Conservation (phyloP, 2,797 vertebrate genomes). For the Falco naumanni region DNA sequence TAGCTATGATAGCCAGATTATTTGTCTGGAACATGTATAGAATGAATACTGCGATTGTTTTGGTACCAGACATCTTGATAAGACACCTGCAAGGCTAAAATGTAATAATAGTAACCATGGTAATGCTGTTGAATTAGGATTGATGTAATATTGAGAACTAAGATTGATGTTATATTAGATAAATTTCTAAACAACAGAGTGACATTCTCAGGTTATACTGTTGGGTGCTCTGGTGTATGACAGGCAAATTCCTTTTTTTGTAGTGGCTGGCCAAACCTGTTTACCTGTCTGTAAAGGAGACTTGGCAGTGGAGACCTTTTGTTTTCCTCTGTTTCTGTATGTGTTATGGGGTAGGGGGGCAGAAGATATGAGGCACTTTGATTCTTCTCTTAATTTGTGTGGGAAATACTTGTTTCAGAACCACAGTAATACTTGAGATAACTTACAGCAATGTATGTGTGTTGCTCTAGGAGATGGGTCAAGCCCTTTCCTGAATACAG, state of each 20-base stretch:
- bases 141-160: background rate
- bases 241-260: background rate
- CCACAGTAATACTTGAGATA: background rate
- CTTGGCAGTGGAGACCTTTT: background rate
- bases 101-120: conserved; percentile 6
- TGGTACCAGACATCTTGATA: background rate
- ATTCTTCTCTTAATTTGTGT: background rate
- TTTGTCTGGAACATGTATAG: background rate
- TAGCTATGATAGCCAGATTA: background rate
- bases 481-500: background rate
- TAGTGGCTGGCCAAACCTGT: background rate
- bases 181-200: background rate
- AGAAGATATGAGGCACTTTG: background rate
- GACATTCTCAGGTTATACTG: background rate
- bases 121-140: conserved; percentile 4
- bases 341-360: rapidly evolving
- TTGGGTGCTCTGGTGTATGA: background rate
- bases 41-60: background rate
- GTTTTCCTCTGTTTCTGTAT: background rate
- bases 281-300: background rate
- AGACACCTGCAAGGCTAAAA: conserved; percentile 7
- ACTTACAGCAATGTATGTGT: background rate
- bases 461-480: background rate
- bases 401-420: background rate
- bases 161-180: background rate